phyloP scores from a whole-genome alignment of 2,797 vertebrate genomes.

The Siniperca undulata region DNA sequence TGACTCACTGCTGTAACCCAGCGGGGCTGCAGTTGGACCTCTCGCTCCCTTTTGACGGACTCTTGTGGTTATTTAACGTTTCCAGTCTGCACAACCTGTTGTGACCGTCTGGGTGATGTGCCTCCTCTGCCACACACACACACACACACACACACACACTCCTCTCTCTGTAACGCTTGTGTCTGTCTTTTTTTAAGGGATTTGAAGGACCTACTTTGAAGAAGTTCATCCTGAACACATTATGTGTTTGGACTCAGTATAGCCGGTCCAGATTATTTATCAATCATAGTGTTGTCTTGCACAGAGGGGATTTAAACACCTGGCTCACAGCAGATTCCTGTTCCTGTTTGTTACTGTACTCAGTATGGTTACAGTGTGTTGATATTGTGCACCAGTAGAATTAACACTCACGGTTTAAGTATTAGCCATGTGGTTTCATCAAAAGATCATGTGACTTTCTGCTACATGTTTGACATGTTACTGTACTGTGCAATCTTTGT shows the following conservation, averaged over 20 bases:
- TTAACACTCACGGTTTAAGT: slow-evolving; percentile 27
- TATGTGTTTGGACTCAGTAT: background rate
- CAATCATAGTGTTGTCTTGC: slow-evolving; percentile 20
- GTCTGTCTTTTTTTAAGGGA: background rate
- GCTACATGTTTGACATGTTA: slow-evolving; percentile 40
- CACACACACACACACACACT: slow-evolving; percentile 8
- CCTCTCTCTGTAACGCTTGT: background rate
- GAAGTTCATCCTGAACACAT: background rate
- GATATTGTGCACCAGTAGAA: slow-evolving; percentile 17
- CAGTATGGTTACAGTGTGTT: slow-evolving; percentile 25
- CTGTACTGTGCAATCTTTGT: slow-evolving; percentile 43
- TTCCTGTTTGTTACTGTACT: slow-evolving; percentile 11
- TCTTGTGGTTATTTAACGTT: slow-evolving; percentile 3
- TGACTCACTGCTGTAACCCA: background rate
- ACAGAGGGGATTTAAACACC: slow-evolving; percentile 2
- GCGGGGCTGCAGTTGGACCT: background rate
- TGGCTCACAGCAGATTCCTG: background rate
- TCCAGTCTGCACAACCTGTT: slow-evolving; percentile 10
- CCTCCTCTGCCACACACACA: background rate
- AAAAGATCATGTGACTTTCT: slow-evolving; percentile 33
- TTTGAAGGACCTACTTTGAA: slow-evolving; percentile 26
- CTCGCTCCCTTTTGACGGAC: background rate
- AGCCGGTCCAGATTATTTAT: slow-evolving; percentile 24
- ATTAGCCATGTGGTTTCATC: slow-evolving; percentile 34
- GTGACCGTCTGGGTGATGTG: slow-evolving; percentile 41